Conservation (phyloP, 2,797 vertebrate species). For the Danio albolineatus region DNA sequence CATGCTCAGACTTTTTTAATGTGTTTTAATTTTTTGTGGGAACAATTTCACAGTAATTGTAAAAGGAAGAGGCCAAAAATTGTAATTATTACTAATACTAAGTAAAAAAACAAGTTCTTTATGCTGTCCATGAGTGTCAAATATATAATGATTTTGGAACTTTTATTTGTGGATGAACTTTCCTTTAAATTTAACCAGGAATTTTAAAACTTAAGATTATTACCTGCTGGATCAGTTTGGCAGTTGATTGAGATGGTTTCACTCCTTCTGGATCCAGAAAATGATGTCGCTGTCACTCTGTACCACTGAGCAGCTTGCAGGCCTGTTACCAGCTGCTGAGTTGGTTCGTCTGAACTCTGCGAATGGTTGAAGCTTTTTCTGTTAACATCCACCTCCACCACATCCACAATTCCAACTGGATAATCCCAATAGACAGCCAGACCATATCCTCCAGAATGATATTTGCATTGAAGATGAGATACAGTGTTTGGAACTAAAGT, state of each 20-base stretch:
- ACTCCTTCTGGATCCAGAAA: constrained; percentile 55
- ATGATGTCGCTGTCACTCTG: constrained; percentile 55
- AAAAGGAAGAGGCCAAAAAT: too few relatives aligned
- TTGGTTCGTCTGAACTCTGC: accelerated
- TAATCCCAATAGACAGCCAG: constrained; percentile 64
- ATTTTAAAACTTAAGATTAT: constrained; percentile 45
- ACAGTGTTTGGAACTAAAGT: constrained; percentile 69
- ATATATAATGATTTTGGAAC: too few relatives aligned
- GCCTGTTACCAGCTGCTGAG: constrained; percentile 12
- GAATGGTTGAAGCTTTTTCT: neutral
- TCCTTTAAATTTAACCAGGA: neutral
- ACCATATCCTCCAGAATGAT: constrained; percentile 66
- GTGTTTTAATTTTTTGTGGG: too few relatives aligned
- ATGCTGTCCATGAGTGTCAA: too few relatives aligned
- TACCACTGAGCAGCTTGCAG: constrained; percentile 73
- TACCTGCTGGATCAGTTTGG: constrained; percentile 72
- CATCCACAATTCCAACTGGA: constrained; percentile 64
- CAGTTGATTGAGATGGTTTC: constrained; percentile 60
- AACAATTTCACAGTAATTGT: too few relatives aligned
- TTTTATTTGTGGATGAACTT: too few relatives aligned
- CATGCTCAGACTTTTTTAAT: too few relatives aligned
- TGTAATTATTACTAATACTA: too few relatives aligned
- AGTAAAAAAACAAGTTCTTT: too few relatives aligned
- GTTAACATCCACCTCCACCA: constrained; percentile 65
- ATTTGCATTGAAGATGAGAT: constrained; percentile 51